These are phyloP conservation scores for Petrolisthes cinctipes DNA, from an alignment of 2,888 invertebrate species.

Conservation along the genomic window DNA sequence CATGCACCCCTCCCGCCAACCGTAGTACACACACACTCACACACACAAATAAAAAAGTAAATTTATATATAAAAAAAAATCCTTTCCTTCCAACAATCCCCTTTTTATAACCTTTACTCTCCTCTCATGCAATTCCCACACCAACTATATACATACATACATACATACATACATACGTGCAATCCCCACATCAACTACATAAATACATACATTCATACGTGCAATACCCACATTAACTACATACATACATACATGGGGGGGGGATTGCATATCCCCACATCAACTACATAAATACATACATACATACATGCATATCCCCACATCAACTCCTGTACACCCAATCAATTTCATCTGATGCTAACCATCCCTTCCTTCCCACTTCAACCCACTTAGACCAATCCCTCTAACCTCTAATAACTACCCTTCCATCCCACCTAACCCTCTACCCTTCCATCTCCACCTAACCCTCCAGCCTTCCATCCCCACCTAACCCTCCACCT, in stretches of 20 bases:
- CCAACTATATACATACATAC: background rate
- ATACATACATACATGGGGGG: background rate
- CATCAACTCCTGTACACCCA: background rate
- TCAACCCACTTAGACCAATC: background rate
- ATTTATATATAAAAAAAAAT: no score
- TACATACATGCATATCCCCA: constrained; percentile 1
- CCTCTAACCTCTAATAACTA: no score
- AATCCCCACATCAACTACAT: background rate
- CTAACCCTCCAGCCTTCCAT: background rate
- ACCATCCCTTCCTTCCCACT: background rate
- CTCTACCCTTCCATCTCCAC: constrained; percentile 9
- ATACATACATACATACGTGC: background rate
- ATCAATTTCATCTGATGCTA: background rate
- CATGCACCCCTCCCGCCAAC: no score
- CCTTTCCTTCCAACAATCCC: background rate
- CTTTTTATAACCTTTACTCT: background rate
- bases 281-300: background rate
- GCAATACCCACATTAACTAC: no score
- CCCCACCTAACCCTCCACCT: background rate
- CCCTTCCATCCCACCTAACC: background rate
- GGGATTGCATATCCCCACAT: background rate
- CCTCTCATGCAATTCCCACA: no score
- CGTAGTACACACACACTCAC: no score
- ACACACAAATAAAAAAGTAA: no score
- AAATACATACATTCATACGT: constrained; percentile 24